Base-by-base conservation (phyloP, 2,797 vertebrate species). In the Pipistrellus pipistrellus region DNA sequence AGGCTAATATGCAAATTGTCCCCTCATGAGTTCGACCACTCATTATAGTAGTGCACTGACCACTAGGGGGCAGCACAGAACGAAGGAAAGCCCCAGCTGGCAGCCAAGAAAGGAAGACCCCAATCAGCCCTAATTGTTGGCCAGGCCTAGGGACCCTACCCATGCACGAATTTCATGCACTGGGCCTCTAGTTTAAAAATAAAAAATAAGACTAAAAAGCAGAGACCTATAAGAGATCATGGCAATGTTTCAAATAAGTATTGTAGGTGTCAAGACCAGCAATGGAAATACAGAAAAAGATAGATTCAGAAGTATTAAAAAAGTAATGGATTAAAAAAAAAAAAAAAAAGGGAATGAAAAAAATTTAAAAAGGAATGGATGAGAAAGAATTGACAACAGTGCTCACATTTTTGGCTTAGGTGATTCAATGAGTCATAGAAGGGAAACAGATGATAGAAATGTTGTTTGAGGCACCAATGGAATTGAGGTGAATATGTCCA, bases 221-320 rank as follows among this genome's bases (percentile, higher is more conserved):
- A 94, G 12, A 64, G n/a, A 88, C 72, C 8, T 46, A 0, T 51
- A 86, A 77, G 55, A 84, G 12, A 88, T 71, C 5, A 62, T 1
- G 11, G 51, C 71, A 96, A 84, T 66, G 94, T 48, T 83, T 17
- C 84, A 92, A 91, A 7, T 75, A 88, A 94, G 73, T 85, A 32
- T 53, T 78, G n/a, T 62, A 44, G 25, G 30, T 27, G 59, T 87
- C 20, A 94, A 85, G 48, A 83, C 35, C 21, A 82, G 64, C 35
- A 91, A 23, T 25, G 14, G 21, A 83, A 20, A 93, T 48, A 83
- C 17, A 91, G 59, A 77, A 88, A 53, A 77, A 82, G 62, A 12
- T 35, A 82, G 15, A 80, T 59, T 71, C 32, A 77, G 27, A 91
- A 88, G 85, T 62, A 94, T 53, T 89, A 59, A 88, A 12, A 89